These are phyloP conservation scores for Xyliphius kryptos DNA, from an alignment of 2,113 vertebrate species.

Conservation along the genomic window DNA sequence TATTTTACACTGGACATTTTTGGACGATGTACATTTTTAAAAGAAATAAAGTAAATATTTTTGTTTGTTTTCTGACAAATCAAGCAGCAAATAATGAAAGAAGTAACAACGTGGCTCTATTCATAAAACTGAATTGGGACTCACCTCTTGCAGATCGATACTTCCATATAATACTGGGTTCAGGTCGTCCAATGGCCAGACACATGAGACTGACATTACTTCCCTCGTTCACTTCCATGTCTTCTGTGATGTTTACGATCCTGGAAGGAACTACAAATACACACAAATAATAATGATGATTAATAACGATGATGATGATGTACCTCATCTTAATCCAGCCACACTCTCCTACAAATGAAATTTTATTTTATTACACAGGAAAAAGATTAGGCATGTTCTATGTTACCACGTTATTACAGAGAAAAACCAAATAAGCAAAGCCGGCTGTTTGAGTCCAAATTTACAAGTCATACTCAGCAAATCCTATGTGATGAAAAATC, in stretches of 20 bases:
- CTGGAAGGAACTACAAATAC: conserved; percentile 85
- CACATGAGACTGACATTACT: conserved; percentile 90
- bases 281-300: conserved; percentile 2
- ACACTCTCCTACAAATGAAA: neutral
- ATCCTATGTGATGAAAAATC: conserved; percentile 20
- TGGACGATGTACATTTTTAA: no score
- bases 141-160: conserved; percentile 86
- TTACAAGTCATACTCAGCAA: conserved; percentile 11
- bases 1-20: no score
- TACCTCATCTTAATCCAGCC: neutral
- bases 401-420: conserved; percentile 17
- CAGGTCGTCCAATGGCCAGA: conserved; percentile 87
- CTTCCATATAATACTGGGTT: conserved; percentile 89
- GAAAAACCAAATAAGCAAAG: neutral
- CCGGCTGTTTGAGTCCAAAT: conserved; percentile 31
- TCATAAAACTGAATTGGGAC: neutral
- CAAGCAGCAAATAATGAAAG: neutral
- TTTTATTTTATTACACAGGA: neutral
- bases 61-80: neutral
- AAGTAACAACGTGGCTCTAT: neutral
- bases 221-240: conserved; percentile 92
- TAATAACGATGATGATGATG: no score
- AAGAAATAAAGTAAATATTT: no score
- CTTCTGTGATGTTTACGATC: conserved; percentile 87
- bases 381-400: conserved; percentile 3